Evolutionary conservation across 2,888 invertebrate genomes (phyloP), one percentile per base, ranked within the genome.

Genomic region (Nineta flava): DNA sequence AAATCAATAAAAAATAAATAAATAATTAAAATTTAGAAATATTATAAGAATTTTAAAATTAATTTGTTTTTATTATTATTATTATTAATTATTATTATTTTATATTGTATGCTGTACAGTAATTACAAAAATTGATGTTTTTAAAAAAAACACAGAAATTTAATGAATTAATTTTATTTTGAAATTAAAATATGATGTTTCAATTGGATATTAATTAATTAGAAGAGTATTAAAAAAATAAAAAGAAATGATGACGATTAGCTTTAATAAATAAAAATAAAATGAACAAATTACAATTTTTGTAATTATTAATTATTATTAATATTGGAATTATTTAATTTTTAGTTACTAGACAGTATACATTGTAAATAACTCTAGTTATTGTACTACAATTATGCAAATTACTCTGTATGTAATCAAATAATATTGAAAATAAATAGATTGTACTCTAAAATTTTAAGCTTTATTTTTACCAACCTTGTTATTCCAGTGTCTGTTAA

Each of bases 341-440:
- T 34, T 46, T 32, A 7, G 31, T 46, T 46, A 46, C 34, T 46
- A 46, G 46, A 46, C 46, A 46, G 46, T 46, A 46, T 46, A 46
- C 46, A 46, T 46, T 46, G 46, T 46, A 46, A 46, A 46, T 46
- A 46, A 46, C 31, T 38, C 15, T 38, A 38, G 38, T 38, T 48
- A 48, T 41, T 35, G 13, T 41, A 48, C 47, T 21, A 66, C 40
- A 65, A 65, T 63, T 62, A 63, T 65, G 66, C 67, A 66, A 66
- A 65, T 63, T 64, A 65, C 63, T 66, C 64, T 66, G 50, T 66
- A 66, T 68, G 67, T 68, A 68, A 67, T 67, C 68, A 62, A 67
- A 64, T 66, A 66, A 65, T 67, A 67, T 66, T 65, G 65, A 67
- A 67, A 55, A 58, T 59, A 66, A 67, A 67, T 67, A 67, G 67